Percentiles rank a stretch among this genome's conserved stretches.
Evolutionary conservation across 2,888 invertebrate genomes (phyloP).

Genomic region (Xestia sexstrigata): DNA sequence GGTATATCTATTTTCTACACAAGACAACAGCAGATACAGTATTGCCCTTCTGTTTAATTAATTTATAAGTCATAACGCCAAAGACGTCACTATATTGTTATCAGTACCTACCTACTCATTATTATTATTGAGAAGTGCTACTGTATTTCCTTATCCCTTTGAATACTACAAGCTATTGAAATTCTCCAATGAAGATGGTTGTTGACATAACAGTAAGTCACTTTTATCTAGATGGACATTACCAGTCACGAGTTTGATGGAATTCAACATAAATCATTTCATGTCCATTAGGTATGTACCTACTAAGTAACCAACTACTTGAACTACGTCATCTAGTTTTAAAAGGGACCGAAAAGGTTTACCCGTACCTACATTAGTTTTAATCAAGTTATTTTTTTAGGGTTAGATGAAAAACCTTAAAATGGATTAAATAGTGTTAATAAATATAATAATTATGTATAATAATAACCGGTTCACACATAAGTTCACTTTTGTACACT

Average conservation of each 20-base stretch:
- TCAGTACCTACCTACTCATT: background rate
- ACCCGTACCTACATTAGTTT: background rate
- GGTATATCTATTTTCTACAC: background rate
- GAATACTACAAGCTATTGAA: background rate
- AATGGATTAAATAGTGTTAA: too few relatives aligned
- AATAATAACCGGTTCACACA: too few relatives aligned
- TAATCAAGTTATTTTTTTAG: background rate
- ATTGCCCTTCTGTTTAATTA: background rate
- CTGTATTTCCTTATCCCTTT: background rate
- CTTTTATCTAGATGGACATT: conserved; percentile 6
- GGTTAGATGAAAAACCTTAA: too few relatives aligned
- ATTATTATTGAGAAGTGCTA: background rate
- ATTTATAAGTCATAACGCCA: background rate
- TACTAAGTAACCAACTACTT: background rate
- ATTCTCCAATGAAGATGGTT: conserved; percentile 18
- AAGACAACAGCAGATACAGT: background rate
- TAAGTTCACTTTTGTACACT: too few relatives aligned
- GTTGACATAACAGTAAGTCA: background rate
- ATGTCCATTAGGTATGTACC: background rate
- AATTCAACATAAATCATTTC: background rate
- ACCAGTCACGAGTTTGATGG: conserved; percentile 7
- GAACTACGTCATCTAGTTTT: background rate
- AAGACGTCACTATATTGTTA: background rate
- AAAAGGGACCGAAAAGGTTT: background rate
- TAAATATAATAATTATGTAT: too few relatives aligned